Evolutionary conservation across 2,797 vertebrate species (phyloP).

Genomic region (Novumbra hubbsi): DNA sequence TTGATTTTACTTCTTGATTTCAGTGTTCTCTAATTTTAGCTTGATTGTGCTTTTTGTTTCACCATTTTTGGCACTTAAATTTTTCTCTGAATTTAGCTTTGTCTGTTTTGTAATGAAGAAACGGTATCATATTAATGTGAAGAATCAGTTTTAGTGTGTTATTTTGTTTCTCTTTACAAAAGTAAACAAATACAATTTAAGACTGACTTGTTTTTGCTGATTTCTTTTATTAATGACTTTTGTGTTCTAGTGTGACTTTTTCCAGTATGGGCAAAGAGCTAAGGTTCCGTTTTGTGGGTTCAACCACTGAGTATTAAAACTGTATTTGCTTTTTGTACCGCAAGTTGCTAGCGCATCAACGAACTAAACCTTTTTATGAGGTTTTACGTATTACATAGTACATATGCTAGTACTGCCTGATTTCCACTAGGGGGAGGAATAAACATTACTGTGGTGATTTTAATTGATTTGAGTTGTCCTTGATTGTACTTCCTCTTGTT

Average conservation of each 20-base stretch:
- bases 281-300: too few relatives aligned
- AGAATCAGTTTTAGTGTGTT: slow-evolving; percentile 3
- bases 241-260: neutral
- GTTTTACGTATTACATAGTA: neutral
- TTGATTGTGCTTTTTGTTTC: neutral
- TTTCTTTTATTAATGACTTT: neutral
- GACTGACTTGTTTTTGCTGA: neutral
- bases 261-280: too few relatives aligned
- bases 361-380: neutral
- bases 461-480: neutral
- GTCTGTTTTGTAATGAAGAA: neutral
- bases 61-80: neutral
- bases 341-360: too few relatives aligned
- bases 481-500: neutral
- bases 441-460: neutral
- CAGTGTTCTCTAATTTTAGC: neutral
- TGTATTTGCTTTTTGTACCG: too few relatives aligned
- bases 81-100: neutral
- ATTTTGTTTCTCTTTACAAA: slow-evolving; percentile 11
- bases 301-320: too few relatives aligned
- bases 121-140: neutral
- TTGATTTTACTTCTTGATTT: slow-evolving; percentile 7
- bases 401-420: neutral
- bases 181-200: neutral
- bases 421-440: slow-evolving; percentile 3